Conservation (phyloP, 2,797 vertebrate species). For the Chiroxiphia lanceolata region DNA sequence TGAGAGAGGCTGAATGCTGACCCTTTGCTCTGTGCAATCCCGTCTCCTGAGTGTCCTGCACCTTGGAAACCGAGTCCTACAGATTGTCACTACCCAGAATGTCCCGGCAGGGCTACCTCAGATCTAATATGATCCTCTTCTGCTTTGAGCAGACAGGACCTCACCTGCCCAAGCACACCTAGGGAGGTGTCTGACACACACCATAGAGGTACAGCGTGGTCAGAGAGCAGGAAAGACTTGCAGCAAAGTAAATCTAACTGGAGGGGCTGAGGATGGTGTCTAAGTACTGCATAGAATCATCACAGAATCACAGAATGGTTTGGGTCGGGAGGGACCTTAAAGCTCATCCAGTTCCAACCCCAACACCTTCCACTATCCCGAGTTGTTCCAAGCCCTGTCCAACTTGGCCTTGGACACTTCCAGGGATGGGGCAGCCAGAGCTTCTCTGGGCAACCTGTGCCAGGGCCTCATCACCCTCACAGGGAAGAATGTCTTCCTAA, state of each 20-base stretch:
- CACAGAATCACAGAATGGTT: background rate
- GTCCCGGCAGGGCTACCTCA: background rate
- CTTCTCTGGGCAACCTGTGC: background rate
- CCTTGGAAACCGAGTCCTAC: background rate
- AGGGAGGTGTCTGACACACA: background rate
- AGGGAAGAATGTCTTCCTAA: background rate
- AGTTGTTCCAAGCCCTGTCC: rapidly evolving
- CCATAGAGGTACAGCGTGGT: background rate
- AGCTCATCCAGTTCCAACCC: background rate
- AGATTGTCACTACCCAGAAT: no score
- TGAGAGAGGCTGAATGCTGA: background rate
- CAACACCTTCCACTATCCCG: background rate
- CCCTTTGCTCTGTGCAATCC: background rate
- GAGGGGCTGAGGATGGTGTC: background rate
- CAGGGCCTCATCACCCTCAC: rapidly evolving
- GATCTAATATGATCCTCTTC: background rate
- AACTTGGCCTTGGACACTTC: background rate
- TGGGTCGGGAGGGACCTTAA: background rate
- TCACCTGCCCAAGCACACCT: background rate
- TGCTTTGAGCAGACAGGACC: background rate
- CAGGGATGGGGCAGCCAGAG: background rate
- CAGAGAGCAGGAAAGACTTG: background rate
- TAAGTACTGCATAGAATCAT: background rate
- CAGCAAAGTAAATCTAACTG: background rate
- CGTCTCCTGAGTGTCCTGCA: background rate